Base-by-base conservation (phyloP, 2,113 vertebrate genomes). In the Lasiurus borealis region DNA sequence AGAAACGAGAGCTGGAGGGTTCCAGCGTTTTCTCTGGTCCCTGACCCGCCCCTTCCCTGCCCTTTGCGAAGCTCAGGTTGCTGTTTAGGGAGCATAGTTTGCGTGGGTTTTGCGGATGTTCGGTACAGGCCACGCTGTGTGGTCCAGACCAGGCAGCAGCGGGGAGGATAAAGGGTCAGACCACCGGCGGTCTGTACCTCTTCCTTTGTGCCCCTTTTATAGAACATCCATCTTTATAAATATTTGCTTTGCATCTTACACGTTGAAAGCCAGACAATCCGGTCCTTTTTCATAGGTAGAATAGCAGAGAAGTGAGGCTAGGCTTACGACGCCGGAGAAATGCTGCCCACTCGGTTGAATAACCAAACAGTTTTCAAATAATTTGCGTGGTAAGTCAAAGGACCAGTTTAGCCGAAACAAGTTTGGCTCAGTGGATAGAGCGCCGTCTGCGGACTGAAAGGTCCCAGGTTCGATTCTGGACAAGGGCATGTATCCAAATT, bases 371-470 rank as follows among this genome's bases (percentile, higher is more conserved):
- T 69, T 94, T 95, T 36, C 6, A 93, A n/a, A 62, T 6, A 73
- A 48, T 91, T 94, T 97, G 25, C 31, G 59, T 10, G 25, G 36
- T 73, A 81, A 94, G n/a, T 85, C 69, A 66, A 96, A 91, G 80
- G 84, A 57, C 78, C 44, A 46, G 68, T 40, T 40, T 40, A 40
- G 40, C 40, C 40, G 5, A 40, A 40, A 40, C 40, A 3, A 40
- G 40, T 40, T 40, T 40, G 40, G 40, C 40, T 40, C 40, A 40
- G 40, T 40, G 40, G 40, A 40, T 40, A 40, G 40, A 40, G 40
- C 40, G 40, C 40, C 40, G 40, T 40, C 40, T 40, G 40, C 40
- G 5, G 40, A 40, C 40, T 40, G 40, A 40, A 40, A 40, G 40
- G 40, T 40, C 40, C 40, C 40, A 40, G 40, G 40, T 40, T 40